Evolutionary conservation across 2,888 invertebrate genomes (phyloP), one percentile per base, ranked within the genome.

Genomic region (Pandemis heparana): DNA sequence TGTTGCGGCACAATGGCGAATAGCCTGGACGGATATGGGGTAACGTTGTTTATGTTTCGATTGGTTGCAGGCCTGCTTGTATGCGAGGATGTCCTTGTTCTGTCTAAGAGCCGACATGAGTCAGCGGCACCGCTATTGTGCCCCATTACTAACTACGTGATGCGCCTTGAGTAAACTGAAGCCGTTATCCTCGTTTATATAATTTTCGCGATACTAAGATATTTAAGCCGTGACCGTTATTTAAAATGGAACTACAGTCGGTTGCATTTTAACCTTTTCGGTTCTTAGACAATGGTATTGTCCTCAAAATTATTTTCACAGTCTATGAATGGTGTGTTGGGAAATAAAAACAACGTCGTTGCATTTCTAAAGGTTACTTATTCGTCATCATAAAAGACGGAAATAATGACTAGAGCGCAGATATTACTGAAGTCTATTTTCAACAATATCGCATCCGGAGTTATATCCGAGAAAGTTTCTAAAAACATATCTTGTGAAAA

Each of bases 1-100:
- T 88, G 90, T 91, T 89, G 89, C 87, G 86, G 90, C 90, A 94
- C 92, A 93, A 94, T 92, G 87, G 89, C 89, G 90, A 90, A 91
- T 88, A 89, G 87, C 85, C 79, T 81, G 83, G 89, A 90, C 92
- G 92, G 92, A 93, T 92, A 92, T 92, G 92, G 92, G 89, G 92
- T 86, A 92, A 93, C 87, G 81, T 89, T 92, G 92, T 91, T 92
- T 91, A 88, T 91, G 89, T 90, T 91, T 86, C 89, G 85, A 89
- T 91, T 91, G 87, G 89, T 85, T 82, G 85, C 87, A 86, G 87
- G 82, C 83, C 80, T 80, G 83, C 81, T 83, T 82, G 83, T 81
- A 80, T 83, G 83, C 83, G 82, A 87, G 88, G 87, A 84, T 87
- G 92, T 89, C 92, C 94, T 93, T 92, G 91, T 91, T 88, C 88